These are phyloP conservation scores for Phylloscopus trochilus DNA, from an alignment of 2,113 vertebrate species.

Conservation along the genomic window DNA sequence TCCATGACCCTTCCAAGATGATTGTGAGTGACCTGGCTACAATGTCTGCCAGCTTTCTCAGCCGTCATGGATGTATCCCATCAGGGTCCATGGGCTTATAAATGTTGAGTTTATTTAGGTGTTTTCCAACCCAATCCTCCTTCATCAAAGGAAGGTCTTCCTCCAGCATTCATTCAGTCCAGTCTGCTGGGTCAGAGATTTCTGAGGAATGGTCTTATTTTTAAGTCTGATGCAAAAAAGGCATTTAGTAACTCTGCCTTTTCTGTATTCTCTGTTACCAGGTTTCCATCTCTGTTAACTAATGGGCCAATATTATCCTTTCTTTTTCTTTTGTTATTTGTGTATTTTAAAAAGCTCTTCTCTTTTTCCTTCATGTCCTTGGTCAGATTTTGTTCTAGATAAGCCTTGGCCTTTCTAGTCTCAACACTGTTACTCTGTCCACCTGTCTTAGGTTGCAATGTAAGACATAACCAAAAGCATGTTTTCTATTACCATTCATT, in stretches of 20 bases:
- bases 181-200: not conserved
- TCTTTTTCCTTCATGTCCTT: not conserved
- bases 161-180: not conserved
- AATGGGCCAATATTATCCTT: too few species aligned
- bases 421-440: not conserved
- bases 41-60: not conserved
- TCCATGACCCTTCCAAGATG: not conserved
- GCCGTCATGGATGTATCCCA: not conserved
- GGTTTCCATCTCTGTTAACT: not conserved
- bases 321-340: not conserved
- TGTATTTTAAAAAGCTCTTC: not conserved
- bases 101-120: not conserved
- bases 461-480: not conserved
- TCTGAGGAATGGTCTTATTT: not conserved
- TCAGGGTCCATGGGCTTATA: too few species aligned
- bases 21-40: not conserved
- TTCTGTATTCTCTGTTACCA: not conserved
- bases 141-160: not conserved
- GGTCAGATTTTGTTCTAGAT: not conserved
- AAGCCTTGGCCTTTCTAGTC: not conserved
- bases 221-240: not conserved
- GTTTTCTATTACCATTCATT: not conserved
- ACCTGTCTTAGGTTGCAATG: not conserved
- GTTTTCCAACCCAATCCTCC: not conserved
- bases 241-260: not conserved